phyloP scores from a whole-genome alignment of 2,113 vertebrate species.

The Columbina picui region DNA sequence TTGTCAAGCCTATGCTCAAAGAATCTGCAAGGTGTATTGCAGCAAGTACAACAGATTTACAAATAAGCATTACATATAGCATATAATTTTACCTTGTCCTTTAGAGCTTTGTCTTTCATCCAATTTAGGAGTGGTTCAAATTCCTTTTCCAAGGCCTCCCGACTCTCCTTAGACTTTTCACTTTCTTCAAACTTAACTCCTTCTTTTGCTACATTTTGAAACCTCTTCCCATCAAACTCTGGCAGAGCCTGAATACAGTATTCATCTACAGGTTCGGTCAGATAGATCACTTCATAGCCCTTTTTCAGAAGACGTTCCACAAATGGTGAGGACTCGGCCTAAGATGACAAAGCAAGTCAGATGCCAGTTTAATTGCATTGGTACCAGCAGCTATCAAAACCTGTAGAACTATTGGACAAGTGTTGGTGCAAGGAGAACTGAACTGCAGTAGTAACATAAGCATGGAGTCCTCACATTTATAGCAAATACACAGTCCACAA shows the following conservation, averaged over 20 bases:
- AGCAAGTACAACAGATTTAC: background rate
- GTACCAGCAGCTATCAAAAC: background rate
- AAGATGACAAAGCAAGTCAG: background rate
- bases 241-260: conserved; percentile 98
- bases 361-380: background rate
- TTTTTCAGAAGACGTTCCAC: conserved; percentile 96
- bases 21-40: background rate
- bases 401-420: background rate
- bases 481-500: background rate
- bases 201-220: conserved; percentile 98
- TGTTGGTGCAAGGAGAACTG: background rate
- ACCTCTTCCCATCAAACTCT: conserved; percentile 96
- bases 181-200: conserved; percentile 96
- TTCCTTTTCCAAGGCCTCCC: conserved; percentile 91
- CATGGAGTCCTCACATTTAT: accelerated
- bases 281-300: conserved; percentile 96
- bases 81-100: conserved; percentile 86
- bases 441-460: background rate
- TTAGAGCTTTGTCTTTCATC: conserved; percentile 96
- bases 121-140: conserved; percentile 93
- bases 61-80: background rate
- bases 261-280: conserved; percentile 97
- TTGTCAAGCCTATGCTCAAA: background rate
- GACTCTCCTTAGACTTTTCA: conserved; percentile 91
- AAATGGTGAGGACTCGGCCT: conserved; percentile 97